Conservation (phyloP, 2,888 invertebrate genomes). For the Leptarthrus brevirostris region DNA sequence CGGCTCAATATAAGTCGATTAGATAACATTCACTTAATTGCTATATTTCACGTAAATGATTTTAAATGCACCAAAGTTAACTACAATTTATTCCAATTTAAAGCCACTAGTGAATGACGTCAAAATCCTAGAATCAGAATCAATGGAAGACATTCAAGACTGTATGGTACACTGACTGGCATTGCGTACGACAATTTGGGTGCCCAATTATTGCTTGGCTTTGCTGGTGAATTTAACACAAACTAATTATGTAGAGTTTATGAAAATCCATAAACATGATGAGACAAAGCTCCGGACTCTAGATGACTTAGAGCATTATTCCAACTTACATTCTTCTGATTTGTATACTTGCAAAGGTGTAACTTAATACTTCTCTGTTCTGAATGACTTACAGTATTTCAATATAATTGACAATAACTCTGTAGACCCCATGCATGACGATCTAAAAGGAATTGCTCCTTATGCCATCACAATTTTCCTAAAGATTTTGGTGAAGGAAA, state of each 20-base stretch:
- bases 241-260: conserved; percentile 44
- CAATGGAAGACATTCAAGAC: neutral
- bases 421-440: too few relatives aligned
- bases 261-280: conserved; percentile 47
- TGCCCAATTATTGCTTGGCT: conserved; percentile 21
- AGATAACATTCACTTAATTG: conserved; percentile 48
- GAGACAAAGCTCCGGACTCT: neutral
- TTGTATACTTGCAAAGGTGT: too few relatives aligned
- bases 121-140: conserved; percentile 31
- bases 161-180: too few relatives aligned
- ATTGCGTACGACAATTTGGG: too few relatives aligned
- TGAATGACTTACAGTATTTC: too few relatives aligned
- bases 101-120: conserved; percentile 48
- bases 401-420: too few relatives aligned
- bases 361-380: too few relatives aligned
- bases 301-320: too few relatives aligned
- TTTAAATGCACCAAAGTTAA: conserved; percentile 28
- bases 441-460: conserved; percentile 49
- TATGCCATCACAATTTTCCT: conserved; percentile 44
- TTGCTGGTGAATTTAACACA: conserved; percentile 36
- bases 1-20: conserved; percentile 45
- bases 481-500: conserved; percentile 28
- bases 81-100: conserved; percentile 32
- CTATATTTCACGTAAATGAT: conserved; percentile 50
- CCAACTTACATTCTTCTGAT: too few relatives aligned